Evolutionary conservation across 2,888 invertebrate species (phyloP).

Genomic region (Aphidius colemani): DNA sequence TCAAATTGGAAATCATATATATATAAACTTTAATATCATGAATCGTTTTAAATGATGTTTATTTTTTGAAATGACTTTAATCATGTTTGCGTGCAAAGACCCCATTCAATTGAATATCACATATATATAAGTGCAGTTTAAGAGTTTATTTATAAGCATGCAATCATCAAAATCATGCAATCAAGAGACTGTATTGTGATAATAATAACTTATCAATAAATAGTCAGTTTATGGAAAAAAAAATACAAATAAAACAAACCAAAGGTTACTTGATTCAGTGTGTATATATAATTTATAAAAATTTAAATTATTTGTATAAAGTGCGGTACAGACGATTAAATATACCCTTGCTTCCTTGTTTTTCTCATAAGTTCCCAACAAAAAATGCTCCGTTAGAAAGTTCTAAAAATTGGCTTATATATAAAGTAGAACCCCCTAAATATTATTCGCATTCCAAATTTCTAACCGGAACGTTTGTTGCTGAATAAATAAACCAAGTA

Average conservation of each 20-base stretch:
- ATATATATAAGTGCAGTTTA: constrained; percentile 46
- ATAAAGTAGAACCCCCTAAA: too few relatives aligned
- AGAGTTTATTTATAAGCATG: constrained; percentile 50
- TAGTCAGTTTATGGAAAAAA: too few relatives aligned
- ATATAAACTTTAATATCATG: constrained; percentile 32
- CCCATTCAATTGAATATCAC: constrained; percentile 50
- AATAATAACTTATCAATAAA: too few relatives aligned
- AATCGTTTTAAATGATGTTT: constrained; percentile 34
- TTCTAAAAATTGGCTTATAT: too few relatives aligned
- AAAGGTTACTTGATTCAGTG: not conserved
- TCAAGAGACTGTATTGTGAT: not conserved
- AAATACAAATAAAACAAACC: not conserved
- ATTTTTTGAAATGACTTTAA: constrained; percentile 33
- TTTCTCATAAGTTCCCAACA: too few relatives aligned
- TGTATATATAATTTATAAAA: not conserved
- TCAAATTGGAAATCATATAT: not conserved
- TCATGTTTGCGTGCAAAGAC: constrained; percentile 46
- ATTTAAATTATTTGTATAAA: constrained; percentile 3
- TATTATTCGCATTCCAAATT: too few relatives aligned
- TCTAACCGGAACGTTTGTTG: too few relatives aligned
- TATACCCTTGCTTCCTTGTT: too few relatives aligned
- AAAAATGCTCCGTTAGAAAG: too few relatives aligned
- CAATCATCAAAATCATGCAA: constrained; percentile 44
- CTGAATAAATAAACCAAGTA: too few relatives aligned
- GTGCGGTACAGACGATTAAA: too few relatives aligned